Percentiles rank a stretch among this genome's conserved stretches.
Conservation (phyloP, 2,797 vertebrate genomes). For the Paratrypauchen microcephalus region DNA sequence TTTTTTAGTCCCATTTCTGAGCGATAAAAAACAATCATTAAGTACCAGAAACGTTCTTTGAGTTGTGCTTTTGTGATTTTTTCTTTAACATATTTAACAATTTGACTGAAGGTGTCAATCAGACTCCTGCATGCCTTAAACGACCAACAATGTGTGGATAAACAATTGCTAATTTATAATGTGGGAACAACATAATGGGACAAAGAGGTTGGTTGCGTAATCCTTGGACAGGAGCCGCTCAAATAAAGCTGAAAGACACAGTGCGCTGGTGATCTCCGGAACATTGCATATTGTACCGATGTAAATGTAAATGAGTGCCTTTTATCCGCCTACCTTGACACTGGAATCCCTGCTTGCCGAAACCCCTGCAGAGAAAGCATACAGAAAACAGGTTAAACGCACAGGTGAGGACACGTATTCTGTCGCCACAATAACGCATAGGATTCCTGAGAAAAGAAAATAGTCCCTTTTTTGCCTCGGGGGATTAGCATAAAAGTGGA, state of each 20-base stretch:
- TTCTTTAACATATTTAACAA: constrained; percentile 5
- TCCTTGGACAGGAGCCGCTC: not conserved
- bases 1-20: not conserved
- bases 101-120: constrained; percentile 11
- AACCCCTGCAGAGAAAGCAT: constrained; percentile 83
- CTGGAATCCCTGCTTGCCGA: constrained; percentile 97
- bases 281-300: not conserved
- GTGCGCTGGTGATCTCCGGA: not conserved
- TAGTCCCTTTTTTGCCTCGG: not conserved
- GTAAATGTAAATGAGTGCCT: constrained; percentile 22
- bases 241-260: not conserved
- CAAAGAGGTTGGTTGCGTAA: constrained; percentile 8
- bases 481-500: constrained; percentile 16
- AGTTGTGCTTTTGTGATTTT: constrained; percentile 3
- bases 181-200: not conserved
- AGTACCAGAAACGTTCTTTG: not conserved
- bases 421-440: constrained; percentile 11
- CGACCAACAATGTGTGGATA: not conserved
- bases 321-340: constrained; percentile 89
- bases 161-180: constrained; percentile 8
- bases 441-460: constrained; percentile 1
- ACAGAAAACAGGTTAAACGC: constrained; percentile 44
- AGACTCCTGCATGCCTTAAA: constrained; percentile 2
- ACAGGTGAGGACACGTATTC: not conserved
- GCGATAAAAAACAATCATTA: not conserved